phyloP scores from a whole-genome alignment of 2,888 invertebrate genomes.

The Nebria brevicollis region DNA sequence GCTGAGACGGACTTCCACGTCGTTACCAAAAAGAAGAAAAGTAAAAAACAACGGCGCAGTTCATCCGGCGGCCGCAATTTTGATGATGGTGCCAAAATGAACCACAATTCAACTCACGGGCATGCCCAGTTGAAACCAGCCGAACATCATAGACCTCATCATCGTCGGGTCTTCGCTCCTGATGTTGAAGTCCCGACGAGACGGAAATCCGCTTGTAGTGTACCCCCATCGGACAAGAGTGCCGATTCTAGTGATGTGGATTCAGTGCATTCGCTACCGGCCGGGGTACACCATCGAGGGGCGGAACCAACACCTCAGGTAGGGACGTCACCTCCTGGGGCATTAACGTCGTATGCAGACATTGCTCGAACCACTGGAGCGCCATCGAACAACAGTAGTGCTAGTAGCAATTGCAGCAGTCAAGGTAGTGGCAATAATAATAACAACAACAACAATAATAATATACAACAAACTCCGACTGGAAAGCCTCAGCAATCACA shows the following conservation, averaged over 20 bases:
- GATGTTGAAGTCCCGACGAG: conserved; percentile 52
- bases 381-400: background rate
- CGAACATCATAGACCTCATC: background rate
- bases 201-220: conserved; percentile 78
- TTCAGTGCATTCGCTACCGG: conserved; percentile 82
- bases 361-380: conserved; percentile 71
- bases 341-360: conserved; percentile 78
- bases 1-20: conserved; percentile 75
- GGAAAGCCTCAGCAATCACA: background rate
- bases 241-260: conserved; percentile 85
- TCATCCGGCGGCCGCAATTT: conserved; percentile 62
- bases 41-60: conserved; percentile 73
- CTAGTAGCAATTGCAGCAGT: conserved; percentile 32
- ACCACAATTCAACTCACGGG: conserved; percentile 33
- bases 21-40: conserved; percentile 84
- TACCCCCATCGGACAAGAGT: conserved; percentile 85
- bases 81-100: conserved; percentile 12
- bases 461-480: background rate
- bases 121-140: conserved; percentile 7
- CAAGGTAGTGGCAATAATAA: conserved; percentile 11
- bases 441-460: conserved; percentile 22
- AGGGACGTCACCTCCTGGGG: conserved; percentile 50
- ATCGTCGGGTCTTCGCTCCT: background rate
- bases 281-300: conserved; percentile 10
- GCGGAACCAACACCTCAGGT: background rate